Base-by-base conservation (phyloP, 2,797 vertebrate species). In the Tauraco hartlaubi region DNA sequence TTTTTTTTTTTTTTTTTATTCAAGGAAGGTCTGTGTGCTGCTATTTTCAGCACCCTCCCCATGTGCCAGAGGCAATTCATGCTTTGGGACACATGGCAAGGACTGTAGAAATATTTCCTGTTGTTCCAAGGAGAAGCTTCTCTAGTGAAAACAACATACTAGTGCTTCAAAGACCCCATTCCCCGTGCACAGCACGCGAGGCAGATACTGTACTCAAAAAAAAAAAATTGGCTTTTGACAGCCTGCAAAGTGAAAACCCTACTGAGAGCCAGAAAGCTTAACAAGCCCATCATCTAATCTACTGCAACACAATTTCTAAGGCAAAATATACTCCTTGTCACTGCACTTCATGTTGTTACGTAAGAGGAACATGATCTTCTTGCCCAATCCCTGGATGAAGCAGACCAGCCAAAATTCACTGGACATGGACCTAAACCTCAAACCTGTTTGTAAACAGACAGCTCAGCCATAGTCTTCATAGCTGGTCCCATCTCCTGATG, bases 91-190 rank as follows among this genome's bases (percentile, higher is more conserved):
- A 93, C 88, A 95, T 73, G 94, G 85, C 54, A 74, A 78, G 71
- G 90, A 46, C 96, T 95, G 52, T 68, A 96, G 95, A 95, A 96
- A 94, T 96, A 97, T 85, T 96, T 94, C 92, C 96, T 90, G 91
- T 96, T 94, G 74, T 85, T 81, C 29, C 81, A 37, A 18, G 35
- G 48, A 89, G 15, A 12, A 18, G 26, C 13, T 90, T 79, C n/a
- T 74, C 58, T 51, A 79, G 66, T 55, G 74, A 74, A 84, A 84
- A 80, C 77, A 88, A 33, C 44, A 31, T 87, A 48, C 46, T 2
- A 41, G 56, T 21, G 28, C 39, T 88, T 73, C 88, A 88, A 75
- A 92, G 79, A 23, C 2, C 72, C 51, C 33, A 39, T 78, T 89
- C 55, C 58, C 54, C 33, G 12, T 0, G 9, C 28, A 76, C 35